Percentiles rank a stretch among this genome's conserved stretches.
Conservation (phyloP, 2,797 vertebrate genomes). For the Enteromius viviparus region DNA sequence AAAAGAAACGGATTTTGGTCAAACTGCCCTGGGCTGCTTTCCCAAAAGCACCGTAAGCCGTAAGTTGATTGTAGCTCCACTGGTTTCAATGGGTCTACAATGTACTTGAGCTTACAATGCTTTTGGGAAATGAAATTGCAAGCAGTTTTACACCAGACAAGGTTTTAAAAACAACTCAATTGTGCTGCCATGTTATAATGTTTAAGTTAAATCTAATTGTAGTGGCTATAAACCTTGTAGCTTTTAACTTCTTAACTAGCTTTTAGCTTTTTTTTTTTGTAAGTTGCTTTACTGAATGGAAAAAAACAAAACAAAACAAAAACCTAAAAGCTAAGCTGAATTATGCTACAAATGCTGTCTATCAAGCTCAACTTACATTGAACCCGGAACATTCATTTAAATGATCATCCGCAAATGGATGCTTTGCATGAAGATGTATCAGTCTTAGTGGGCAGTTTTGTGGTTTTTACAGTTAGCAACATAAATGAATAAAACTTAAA, state of each 20-base stretch:
- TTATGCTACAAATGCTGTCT: neutral
- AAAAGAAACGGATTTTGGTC: too few relatives aligned
- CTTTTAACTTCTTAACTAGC: neutral
- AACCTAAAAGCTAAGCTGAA: neutral
- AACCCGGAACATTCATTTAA: neutral
- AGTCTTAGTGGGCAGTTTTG: neutral
- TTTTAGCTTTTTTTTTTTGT: neutral
- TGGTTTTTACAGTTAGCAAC: neutral
- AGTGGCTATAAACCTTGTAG: neutral
- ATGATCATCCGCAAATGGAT: neutral
- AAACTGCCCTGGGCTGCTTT: too few relatives aligned
- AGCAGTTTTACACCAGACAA: neutral
- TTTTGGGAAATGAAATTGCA: neutral
- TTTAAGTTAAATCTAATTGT: neutral
- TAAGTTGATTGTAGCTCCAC: too few relatives aligned
- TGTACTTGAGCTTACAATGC: too few relatives aligned
- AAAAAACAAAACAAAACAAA: too few relatives aligned
- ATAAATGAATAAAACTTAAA: neutral
- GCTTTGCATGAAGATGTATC: conserved; percentile 4
- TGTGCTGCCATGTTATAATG: neutral
- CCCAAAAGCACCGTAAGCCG: too few relatives aligned
- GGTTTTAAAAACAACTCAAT: neutral
- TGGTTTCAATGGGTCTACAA: too few relatives aligned
- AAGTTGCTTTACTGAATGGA: neutral
- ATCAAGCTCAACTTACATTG: neutral